Evolutionary conservation across 2,888 invertebrate species (phyloP), one percentile per base, ranked within the genome.

Genomic region (Leptura quadrifasciata): DNA sequence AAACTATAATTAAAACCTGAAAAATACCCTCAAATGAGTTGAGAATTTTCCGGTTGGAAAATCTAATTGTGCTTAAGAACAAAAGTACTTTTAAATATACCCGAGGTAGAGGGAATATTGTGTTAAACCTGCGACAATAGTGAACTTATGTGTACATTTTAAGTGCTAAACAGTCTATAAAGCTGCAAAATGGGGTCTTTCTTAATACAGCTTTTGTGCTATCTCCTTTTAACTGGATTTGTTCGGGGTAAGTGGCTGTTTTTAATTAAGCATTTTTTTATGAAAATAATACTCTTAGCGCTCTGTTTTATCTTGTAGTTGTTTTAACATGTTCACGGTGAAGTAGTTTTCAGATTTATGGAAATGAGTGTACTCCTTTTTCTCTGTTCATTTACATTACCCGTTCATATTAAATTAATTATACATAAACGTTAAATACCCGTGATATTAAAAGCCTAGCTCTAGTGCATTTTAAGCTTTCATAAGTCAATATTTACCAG

Each of bases 171-270:
- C 61, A 71, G 75, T 60, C 63, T 55, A 72, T 58, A 61, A 69
- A 75, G 73, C 68, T 63, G 75, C 75, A 80, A 79, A 76, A 83
- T 83, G 83, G 79, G 76, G 77, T 76, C 74, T 74, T 80, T 81
- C 76, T 82, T 81, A 76, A 78, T 79, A 71, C 81, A 80, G 74
- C 79, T 81, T 73, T 76, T 80, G 71, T 81, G 77, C 77, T 80
- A 78, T 76, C 79, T 83, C 58, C 76, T 83, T 15, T 54, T 81
- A 35, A 77, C 78, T 27, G 81, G 78, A 72, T 67, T 82, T 76
- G 76, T 82, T 72, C 74, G 77, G 70, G 83, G 83, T 83, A 73
- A 82, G 82, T 80, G 18, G 31, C 9, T 71, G 18, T 55, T 18
- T 69, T 68, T 57, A 57, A 57, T 69, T 69, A 69, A 58, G 24